Conservation (phyloP, 2,113 vertebrate genomes). For the Tichodroma muraria region DNA sequence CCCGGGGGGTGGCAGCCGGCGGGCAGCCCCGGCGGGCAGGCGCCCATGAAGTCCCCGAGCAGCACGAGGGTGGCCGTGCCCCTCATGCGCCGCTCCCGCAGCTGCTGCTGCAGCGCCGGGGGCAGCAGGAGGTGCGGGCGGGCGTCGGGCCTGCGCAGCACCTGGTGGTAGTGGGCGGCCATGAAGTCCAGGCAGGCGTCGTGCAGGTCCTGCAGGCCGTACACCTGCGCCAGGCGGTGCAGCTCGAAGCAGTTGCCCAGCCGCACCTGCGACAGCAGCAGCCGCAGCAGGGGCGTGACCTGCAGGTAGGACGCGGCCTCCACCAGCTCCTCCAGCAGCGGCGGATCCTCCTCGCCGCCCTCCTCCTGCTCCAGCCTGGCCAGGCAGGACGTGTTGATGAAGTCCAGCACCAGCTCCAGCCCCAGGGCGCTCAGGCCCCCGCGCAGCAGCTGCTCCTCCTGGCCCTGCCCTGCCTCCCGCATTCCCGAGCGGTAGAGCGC, state of each 20-base stretch:
- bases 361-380: constrained; percentile 32
- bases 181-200: constrained; percentile 84
- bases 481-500: constrained; percentile 94
- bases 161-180: constrained; percentile 83
- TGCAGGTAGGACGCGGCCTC: constrained; percentile 92
- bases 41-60: constrained; percentile 80
- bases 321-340: constrained; percentile 83
- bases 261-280: constrained; percentile 83
- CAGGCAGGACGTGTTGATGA: constrained; percentile 80
- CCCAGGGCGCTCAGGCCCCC: constrained; percentile 88
- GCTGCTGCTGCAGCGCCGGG: constrained; percentile 67
- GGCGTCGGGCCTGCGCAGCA: constrained; percentile 78
- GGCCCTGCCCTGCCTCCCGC: constrained; percentile 81
- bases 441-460: constrained; percentile 85
- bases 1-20: constrained; percentile 47
- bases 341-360: constrained; percentile 44
- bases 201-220: constrained; percentile 85
- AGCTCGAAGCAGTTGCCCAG: constrained; percentile 87
- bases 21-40: constrained; percentile 57
- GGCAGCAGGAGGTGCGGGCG: constrained; percentile 70
- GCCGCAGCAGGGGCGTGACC: constrained; percentile 86
- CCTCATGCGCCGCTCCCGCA: constrained; percentile 80
- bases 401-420: constrained; percentile 88
- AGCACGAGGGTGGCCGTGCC: constrained; percentile 83
- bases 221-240: constrained; percentile 83